Conservation (phyloP, 2,888 invertebrate species). For the Netelia melanura region DNA sequence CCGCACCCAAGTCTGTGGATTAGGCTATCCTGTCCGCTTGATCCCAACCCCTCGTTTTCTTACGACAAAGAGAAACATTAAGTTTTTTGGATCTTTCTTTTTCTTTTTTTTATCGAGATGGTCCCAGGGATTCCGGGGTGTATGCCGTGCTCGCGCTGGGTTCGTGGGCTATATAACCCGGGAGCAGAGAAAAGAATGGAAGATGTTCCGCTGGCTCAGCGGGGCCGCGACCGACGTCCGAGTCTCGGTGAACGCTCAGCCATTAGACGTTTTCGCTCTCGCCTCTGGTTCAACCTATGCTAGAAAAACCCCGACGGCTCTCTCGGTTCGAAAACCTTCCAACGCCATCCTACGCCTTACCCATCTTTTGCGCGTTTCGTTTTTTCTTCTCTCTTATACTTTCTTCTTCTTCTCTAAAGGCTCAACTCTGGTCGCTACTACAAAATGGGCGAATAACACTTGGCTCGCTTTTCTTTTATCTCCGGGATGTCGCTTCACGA, state of each 20-base stretch:
- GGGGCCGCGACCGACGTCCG: conserved; percentile 57
- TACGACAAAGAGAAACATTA: conserved; percentile 65
- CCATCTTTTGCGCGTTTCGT: conserved; percentile 29
- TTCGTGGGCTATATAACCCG: conserved; percentile 37
- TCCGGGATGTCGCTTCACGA: conserved; percentile 25
- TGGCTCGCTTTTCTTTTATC: conserved; percentile 54
- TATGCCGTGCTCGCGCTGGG: conserved; percentile 36
- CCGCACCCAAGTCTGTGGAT: conserved; percentile 52
- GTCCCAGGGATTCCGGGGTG: conserved; percentile 53
- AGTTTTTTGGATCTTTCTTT: conserved; percentile 40
- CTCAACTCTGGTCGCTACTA: conserved; percentile 10
- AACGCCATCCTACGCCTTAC: conserved; percentile 57
- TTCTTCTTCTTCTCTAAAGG: conserved; percentile 1
- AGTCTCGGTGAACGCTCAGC: conserved; percentile 51
- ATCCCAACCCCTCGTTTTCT: conserved; percentile 44
- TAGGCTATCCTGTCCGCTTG: conserved; percentile 42
- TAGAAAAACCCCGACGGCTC: conserved; percentile 59
- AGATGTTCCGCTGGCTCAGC: conserved; percentile 68
- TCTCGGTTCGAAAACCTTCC: conserved; percentile 62
- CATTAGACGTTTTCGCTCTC: conserved; percentile 66
- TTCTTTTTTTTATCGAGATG: conserved; percentile 55
- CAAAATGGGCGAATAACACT: conserved; percentile 59
- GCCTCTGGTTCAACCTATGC: conserved; percentile 29
- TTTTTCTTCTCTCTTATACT: conserved; percentile 39
- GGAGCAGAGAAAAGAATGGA: conserved; percentile 59